phyloP scores from a whole-genome alignment of 2,113 vertebrate genomes.

The Chionis minor region DNA sequence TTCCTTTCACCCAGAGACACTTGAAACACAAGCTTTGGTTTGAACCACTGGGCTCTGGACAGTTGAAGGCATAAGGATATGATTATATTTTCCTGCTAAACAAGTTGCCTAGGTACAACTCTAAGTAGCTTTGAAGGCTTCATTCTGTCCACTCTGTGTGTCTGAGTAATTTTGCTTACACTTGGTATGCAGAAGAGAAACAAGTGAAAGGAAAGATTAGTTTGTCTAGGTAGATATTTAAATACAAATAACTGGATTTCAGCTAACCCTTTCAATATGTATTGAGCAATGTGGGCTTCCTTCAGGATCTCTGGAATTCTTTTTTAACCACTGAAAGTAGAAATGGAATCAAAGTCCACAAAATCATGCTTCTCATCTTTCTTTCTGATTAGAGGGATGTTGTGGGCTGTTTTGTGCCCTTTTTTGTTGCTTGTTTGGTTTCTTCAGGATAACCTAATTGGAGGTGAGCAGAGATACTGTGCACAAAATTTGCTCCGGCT shows the following conservation, averaged over 20 bases:
- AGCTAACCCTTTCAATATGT: background rate
- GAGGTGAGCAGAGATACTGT: background rate
- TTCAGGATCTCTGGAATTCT: background rate
- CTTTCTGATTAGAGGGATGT: background rate
- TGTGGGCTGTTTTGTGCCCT: background rate
- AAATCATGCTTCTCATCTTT: background rate
- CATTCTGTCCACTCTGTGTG: background rate
- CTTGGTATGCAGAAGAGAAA: background rate
- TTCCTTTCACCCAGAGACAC: background rate
- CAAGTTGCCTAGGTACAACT: background rate
- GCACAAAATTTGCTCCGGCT: background rate
- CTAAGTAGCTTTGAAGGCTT: background rate
- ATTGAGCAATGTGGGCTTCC: background rate
- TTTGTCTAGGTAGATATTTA: background rate
- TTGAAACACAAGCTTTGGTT: background rate
- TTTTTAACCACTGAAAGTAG: background rate
- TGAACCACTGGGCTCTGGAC: background rate
- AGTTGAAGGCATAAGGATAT: background rate
- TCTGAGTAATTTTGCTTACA: background rate
- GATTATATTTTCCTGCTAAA: background rate
- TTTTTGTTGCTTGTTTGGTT: background rate
- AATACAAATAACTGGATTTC: background rate
- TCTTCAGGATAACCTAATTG: background rate
- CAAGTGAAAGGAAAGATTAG: background rate
- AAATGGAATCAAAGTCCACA: background rate